Evolutionary conservation across 2,888 invertebrate species (phyloP).

Genomic region (Loripinus fragilis): DNA sequence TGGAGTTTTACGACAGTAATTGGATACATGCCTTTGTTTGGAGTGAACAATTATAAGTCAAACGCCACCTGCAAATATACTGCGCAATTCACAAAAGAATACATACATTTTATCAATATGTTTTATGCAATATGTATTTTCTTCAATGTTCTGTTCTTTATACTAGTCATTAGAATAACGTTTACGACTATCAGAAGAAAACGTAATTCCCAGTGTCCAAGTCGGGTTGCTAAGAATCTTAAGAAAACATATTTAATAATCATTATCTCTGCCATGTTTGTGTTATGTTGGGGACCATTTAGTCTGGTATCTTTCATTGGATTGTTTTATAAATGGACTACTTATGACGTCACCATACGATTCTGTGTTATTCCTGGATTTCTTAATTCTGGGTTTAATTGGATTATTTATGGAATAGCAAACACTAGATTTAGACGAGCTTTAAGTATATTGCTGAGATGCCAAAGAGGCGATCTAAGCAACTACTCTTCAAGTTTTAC

Average conservation of each 20-base stretch:
- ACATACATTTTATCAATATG: neutral
- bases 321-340: slow-evolving; percentile 26
- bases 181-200: neutral
- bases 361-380: slow-evolving; percentile 35
- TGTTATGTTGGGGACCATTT: slow-evolving; percentile 52
- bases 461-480: neutral
- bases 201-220: neutral
- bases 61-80: neutral
- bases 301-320: slow-evolving; percentile 36
- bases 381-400: slow-evolving; percentile 44
- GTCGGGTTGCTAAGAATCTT: neutral
- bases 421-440: slow-evolving; percentile 43
- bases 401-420: slow-evolving; percentile 50
- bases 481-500: neutral
- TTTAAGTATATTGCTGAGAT: neutral
- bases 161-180: neutral
- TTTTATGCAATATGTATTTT: neutral
- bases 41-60: neutral
- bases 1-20: neutral
- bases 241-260: slow-evolving; percentile 48
- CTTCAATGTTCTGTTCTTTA: neutral
- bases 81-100: neutral
- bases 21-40: neutral
- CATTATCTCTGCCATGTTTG: slow-evolving; percentile 38
- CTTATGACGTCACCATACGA: slow-evolving; percentile 21